Percentiles rank a stretch among this genome's conserved stretches.
Evolutionary conservation across 2,113 vertebrate species (phyloP).

Genomic region (Crotalus viridis): DNA sequence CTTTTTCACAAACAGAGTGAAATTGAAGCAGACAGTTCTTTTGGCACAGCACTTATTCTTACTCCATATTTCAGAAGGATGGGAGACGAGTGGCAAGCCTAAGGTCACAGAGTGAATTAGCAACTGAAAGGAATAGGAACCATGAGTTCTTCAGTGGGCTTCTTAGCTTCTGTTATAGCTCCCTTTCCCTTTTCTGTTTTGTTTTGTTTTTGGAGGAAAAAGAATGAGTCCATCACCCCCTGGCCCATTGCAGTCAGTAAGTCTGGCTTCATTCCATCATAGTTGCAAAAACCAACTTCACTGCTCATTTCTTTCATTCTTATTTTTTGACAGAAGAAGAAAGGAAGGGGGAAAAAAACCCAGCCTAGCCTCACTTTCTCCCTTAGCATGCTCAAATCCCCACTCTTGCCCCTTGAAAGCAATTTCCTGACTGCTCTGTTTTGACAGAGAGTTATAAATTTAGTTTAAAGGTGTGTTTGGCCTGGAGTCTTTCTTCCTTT

Average conservation of each 20-base stretch:
- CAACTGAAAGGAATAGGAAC: background rate
- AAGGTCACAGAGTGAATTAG: background rate
- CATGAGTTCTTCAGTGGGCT: background rate
- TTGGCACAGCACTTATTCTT: background rate
- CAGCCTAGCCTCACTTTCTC: slow-evolving; percentile 12
- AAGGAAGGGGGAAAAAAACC: background rate
- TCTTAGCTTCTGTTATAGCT: background rate
- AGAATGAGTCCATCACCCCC: background rate
- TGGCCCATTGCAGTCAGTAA: background rate
- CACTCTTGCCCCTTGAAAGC: slow-evolving; percentile 50
- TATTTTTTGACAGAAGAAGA: slow-evolving; percentile 21
- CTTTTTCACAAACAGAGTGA: background rate
- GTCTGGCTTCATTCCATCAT: background rate
- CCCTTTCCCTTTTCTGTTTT: background rate
- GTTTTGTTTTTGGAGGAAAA: background rate
- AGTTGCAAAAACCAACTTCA: slow-evolving; percentile 1
- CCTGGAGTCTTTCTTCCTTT: slow-evolving; percentile 10
- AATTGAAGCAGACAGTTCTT: background rate
- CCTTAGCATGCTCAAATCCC: background rate
- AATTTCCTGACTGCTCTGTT: slow-evolving; percentile 46
- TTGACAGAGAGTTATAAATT: slow-evolving; percentile 47
- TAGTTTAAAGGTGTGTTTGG: slow-evolving; percentile 32
- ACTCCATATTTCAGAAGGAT: background rate
- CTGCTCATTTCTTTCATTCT: slow-evolving; percentile 37
- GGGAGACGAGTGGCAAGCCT: background rate